These are phyloP conservation scores for Seriola dumerili DNA, from an alignment of 2,113 vertebrate genomes.

Conservation along the genomic window DNA sequence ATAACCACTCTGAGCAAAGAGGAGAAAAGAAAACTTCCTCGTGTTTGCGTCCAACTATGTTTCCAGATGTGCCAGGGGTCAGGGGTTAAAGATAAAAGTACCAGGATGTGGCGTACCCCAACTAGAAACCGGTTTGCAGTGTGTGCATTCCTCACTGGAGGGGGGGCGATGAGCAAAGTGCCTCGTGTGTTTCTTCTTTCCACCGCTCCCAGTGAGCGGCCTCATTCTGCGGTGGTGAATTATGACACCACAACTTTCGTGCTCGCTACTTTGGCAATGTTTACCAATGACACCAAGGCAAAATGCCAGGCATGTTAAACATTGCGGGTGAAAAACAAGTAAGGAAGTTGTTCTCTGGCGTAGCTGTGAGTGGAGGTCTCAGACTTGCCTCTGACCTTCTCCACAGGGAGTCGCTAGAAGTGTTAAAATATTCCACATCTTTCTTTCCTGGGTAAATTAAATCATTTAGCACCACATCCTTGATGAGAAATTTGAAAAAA, in stretches of 20 bases:
- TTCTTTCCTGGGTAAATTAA: constrained; percentile 45
- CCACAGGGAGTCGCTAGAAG: constrained; percentile 31
- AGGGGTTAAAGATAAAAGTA: constrained; percentile 97
- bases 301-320: constrained; percentile 84
- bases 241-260: constrained; percentile 86
- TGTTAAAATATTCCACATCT: constrained; percentile 67
- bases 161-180: constrained; percentile 84
- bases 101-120: constrained; percentile 89
- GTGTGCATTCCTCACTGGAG: constrained; percentile 89
- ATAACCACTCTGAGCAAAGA: constrained; percentile 85
- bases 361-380: constrained; percentile 50
- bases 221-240: constrained; percentile 88
- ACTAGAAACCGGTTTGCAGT: constrained; percentile 84
- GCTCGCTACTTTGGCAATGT: constrained; percentile 82
- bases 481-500: constrained; percentile 49
- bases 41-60: constrained; percentile 90
- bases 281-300: constrained; percentile 81
- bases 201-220: constrained; percentile 87
- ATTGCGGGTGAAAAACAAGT: constrained; percentile 69
- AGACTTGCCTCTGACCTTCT: constrained; percentile 47
- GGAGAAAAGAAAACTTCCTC: constrained; percentile 93
- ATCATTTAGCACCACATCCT: constrained; percentile 51
- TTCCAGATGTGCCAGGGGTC: constrained; percentile 96
- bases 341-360: constrained; percentile 70
- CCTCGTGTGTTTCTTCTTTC: constrained; percentile 86